phyloP scores from a whole-genome alignment of 1,140 invertebrate species.

The Drosophila ohnishii region DNA sequence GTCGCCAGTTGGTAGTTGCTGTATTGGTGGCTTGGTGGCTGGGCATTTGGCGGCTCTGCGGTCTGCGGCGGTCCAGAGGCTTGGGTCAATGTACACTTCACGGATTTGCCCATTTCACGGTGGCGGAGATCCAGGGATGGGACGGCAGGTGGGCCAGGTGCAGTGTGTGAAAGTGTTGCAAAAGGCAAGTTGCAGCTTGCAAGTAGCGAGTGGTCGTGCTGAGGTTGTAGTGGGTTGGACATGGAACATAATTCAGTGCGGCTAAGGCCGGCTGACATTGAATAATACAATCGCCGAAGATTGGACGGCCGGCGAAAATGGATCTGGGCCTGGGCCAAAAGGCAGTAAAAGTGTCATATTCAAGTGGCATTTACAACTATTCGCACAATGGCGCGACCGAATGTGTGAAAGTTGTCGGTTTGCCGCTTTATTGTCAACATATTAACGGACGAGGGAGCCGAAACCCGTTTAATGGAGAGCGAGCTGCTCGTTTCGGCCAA shows the following conservation, averaged over 20 bases:
- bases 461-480: conserved; percentile 59
- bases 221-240: conserved; percentile 13
- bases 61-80: conserved; percentile 11
- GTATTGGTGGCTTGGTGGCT: conserved; percentile 6
- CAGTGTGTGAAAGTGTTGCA: conserved; percentile 75
- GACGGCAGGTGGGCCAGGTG: conserved; percentile 8
- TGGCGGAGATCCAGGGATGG: conserved; percentile 27
- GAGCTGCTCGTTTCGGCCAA: conserved; percentile 57
- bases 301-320: conserved; percentile 10
- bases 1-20: conserved; percentile 8
- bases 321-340: conserved; percentile 49
- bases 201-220: conserved; percentile 32
- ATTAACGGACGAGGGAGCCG: conserved; percentile 57
- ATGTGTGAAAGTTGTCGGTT: conserved; percentile 80
- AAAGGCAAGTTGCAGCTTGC: conserved; percentile 14
- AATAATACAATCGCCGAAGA: conserved; percentile 60
- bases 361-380: conserved; percentile 53
- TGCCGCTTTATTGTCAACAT: conserved; percentile 75
- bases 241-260: conserved; percentile 48
- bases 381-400: conserved; percentile 45
- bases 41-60: conserved; percentile 14
- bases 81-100: conserved; percentile 78
- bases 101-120: conserved; percentile 75
- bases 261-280: conserved; percentile 59
- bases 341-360: conserved; percentile 54